These are phyloP conservation scores for Lontra canadensis DNA, from an alignment of 2,113 vertebrate species.

Conservation along the genomic window DNA sequence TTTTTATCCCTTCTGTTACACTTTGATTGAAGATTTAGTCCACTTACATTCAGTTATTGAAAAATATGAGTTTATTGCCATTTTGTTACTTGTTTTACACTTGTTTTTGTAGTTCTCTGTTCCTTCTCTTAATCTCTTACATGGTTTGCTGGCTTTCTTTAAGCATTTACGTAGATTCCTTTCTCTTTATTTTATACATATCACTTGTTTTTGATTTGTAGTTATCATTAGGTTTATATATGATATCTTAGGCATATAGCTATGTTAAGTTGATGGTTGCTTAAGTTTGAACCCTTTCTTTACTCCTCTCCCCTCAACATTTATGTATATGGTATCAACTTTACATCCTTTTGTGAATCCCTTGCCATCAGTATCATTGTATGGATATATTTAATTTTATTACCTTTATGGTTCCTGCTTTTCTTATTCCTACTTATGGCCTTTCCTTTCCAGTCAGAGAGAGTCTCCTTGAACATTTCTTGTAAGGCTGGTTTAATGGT, in stretches of 20 bases:
- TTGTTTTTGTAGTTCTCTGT: background rate
- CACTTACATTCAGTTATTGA: background rate
- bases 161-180: background rate
- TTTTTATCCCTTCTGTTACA: background rate
- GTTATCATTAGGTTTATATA: background rate
- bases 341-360: background rate
- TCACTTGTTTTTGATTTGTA: background rate
- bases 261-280: background rate
- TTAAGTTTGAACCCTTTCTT: background rate
- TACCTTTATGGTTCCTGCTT: background rate
- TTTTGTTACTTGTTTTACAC: background rate
- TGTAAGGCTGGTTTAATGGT: background rate
- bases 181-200: background rate
- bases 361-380: background rate
- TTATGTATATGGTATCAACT: background rate
- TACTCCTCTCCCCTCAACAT: background rate
- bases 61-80: background rate
- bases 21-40: background rate
- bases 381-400: background rate
- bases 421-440: background rate
- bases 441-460: background rate
- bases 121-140: background rate
- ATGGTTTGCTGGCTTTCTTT: background rate
- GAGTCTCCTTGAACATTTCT: background rate
- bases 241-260: background rate